Base-by-base conservation (phyloP, 2,797 vertebrate species). In the Ceryle rudis region DNA sequence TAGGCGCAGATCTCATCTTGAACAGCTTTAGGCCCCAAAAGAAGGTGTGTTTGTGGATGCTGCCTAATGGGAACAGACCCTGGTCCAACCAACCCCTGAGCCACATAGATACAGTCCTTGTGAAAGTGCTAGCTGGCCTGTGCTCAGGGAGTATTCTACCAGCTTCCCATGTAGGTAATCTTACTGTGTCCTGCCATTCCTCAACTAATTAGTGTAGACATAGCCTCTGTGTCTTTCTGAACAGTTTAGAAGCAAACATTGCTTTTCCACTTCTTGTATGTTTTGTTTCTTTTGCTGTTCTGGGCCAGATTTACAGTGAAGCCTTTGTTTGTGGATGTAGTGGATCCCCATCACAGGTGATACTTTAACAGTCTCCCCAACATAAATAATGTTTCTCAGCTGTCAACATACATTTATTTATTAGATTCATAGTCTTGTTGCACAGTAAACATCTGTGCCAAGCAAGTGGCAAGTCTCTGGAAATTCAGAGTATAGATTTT, bases 401-500 rank as follows among this genome's bases (percentile, higher is more conserved):
- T 81, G 37, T 83, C 86, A 83, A 37, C 41, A 75, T 6, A 55
- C 9, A 35, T 82, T 91, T 86, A 69, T 75, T 91, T 87, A 62
- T 83, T 64, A 88, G 42, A 86, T 51, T 61, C 0, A 29, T 42
- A 90, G 87, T 66, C 33, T 78, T 3, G 0, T 33, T 71, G 44
- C 61, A 91, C 57, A 78, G 55, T 77, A 74, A 93, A 78, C 0
- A 2, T n/a, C 72, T 95, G 28, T 70, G 33, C 81, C 10, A 64
- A 87, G 47, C 26, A 85, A 71, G 29, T n/a, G 75, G 65, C 57
- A 94, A 57, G 78, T 22, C 46, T 93, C 86, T 81, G 74, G 70
- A 69, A 83, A 4, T 57, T 86, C 52, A 61, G 42, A 89, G 52
- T 78, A 71, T 17, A 90, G 46, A 54, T 81, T 88, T 90, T 86